phyloP scores from a whole-genome alignment of 2,113 vertebrate species.

The Emydocephalus ijimae region DNA sequence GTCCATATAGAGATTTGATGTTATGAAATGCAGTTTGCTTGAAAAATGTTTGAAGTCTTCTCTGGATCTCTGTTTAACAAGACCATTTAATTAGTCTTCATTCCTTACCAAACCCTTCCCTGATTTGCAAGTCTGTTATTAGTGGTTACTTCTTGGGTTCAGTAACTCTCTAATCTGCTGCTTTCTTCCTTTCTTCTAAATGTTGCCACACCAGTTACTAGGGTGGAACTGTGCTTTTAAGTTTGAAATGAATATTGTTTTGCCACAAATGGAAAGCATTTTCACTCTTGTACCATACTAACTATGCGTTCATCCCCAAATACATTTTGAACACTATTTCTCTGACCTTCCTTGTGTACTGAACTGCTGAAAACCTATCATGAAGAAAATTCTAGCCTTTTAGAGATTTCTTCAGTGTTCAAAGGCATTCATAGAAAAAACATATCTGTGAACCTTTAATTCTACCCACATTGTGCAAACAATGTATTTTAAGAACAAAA shows the following conservation, averaged over 20 bases:
- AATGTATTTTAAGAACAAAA: background rate
- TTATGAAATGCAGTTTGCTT: background rate
- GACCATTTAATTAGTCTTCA: conserved; percentile 7
- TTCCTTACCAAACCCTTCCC: conserved; percentile 3
- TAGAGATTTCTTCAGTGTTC: background rate
- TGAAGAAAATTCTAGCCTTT: background rate
- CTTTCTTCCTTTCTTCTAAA: conserved; percentile 7
- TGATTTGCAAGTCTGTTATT: conserved; percentile 27
- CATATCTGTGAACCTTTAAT: background rate
- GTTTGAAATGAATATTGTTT: conserved; percentile 12
- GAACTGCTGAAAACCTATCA: background rate
- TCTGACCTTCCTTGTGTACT: background rate
- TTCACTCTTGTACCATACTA: conserved; percentile 7
- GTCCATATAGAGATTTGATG: background rate
- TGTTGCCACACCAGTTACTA: conserved; percentile 10
- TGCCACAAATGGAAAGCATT: background rate
- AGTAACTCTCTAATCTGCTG: conserved; percentile 26
- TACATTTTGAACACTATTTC: background rate
- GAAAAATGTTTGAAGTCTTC: background rate
- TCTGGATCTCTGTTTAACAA: background rate
- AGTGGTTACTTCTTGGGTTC: conserved; percentile 9
- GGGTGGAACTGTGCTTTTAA: conserved; percentile 20
- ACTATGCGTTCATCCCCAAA: background rate
- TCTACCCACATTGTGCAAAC: background rate
- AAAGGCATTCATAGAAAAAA: background rate